Percentiles rank a stretch among this genome's conserved stretches.
These are phyloP conservation scores for Chiloscyllium plagiosum DNA, from an alignment of 2,113 vertebrate genomes.

Conservation along the genomic window DNA sequence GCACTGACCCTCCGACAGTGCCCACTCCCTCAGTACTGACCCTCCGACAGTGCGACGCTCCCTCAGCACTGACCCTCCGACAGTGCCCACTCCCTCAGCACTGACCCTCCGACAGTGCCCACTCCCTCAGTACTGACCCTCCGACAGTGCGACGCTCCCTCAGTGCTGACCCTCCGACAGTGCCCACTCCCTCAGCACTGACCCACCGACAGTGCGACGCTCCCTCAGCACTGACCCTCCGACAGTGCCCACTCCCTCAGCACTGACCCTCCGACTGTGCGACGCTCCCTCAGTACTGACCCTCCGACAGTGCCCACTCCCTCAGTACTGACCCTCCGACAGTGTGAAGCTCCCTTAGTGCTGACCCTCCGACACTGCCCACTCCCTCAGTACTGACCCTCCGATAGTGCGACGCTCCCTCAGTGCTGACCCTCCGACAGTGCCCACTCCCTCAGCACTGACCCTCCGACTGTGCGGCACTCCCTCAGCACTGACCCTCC, in stretches of 20 bases:
- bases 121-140: background rate
- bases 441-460: too few species aligned
- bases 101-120: too few species aligned
- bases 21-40: background rate
- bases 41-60: background rate
- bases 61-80: too few species aligned
- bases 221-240: background rate
- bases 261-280: too few species aligned
- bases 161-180: background rate
- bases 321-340: too few species aligned
- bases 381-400: background rate
- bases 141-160: background rate
- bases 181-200: background rate
- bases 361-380: too few species aligned
- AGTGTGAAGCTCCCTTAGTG: too few species aligned
- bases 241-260: background rate
- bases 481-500: background rate
- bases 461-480: background rate
- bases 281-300: background rate
- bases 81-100: too few species aligned
- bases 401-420: background rate
- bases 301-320: background rate
- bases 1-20: background rate
- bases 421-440: background rate
- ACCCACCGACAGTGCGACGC: too few species aligned